A percentile compares a stretch with the other conserved stretches of the same genome.
These are phyloP conservation scores for Leptopterna dolabrata DNA, from an alignment of 2,888 invertebrate species.

Conservation along the genomic window DNA sequence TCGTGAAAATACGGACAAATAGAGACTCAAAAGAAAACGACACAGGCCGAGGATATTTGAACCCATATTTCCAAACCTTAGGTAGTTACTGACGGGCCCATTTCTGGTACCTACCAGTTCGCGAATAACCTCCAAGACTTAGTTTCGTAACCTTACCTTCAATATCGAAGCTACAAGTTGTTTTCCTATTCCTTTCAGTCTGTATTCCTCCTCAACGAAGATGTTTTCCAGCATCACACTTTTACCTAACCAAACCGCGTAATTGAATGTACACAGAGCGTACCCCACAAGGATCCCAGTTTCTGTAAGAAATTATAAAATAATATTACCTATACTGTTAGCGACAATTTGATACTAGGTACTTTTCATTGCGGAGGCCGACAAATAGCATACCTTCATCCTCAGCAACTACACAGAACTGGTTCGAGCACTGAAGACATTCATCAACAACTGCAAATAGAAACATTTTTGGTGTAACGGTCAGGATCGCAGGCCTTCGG, in stretches of 20 bases:
- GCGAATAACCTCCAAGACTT: no score
- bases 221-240: slow-evolving; percentile 86
- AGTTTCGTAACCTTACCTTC: slow-evolving; percentile 70
- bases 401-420: background rate
- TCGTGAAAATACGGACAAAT: no score
- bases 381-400: background rate
- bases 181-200: slow-evolving; percentile 76
- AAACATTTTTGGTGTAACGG: no score
- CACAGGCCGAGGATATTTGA: no score
- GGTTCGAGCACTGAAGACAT: background rate
- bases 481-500: no score
- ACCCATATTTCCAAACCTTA: no score
- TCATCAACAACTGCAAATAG: background rate
- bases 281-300: slow-evolving; percentile 42
- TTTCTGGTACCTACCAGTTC: no score
- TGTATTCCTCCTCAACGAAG: slow-evolving; percentile 76
- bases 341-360: background rate
- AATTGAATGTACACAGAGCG: slow-evolving; percentile 47
- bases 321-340: background rate
- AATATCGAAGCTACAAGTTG: slow-evolving; percentile 76
- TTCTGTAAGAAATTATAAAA: background rate
- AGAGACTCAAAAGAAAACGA: no score
- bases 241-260: slow-evolving; percentile 72
- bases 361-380: no score
- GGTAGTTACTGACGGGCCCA: no score